Evolutionary conservation across 2,797 vertebrate species (phyloP), one percentile per base, ranked within the genome.

Genomic region (Hypotaenidia philippensis): DNA sequence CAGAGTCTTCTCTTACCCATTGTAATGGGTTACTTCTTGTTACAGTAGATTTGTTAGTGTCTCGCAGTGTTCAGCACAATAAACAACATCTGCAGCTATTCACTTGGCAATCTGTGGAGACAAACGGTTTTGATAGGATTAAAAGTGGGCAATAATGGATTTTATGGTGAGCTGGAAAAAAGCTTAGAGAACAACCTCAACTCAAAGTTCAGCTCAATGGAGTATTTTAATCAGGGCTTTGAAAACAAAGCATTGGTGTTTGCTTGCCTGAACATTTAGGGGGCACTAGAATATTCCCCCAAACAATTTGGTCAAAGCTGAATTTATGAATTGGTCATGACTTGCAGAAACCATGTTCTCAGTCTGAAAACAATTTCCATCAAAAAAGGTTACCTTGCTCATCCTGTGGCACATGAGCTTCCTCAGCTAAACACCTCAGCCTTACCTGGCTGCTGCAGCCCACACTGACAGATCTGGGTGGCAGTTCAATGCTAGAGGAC

Each of bases 21-120:
- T n/a, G 18, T 50, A 84, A 77, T 60, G 57, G 53, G 49, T 78
- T 89, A 68, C 45, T 70, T 70, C 83, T 92, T 91, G 61, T 92
- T 93, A n/a, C 57, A 75, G 87, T 63, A 74, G 78, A 84, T 95
- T 86, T 95, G 74, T 94, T 78, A 49, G 16, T 15, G 40, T 85
- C 72, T 86, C 52, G 10, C 40, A 68, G 57, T 34, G 55, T 53
- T 90, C 66, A 65, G 77, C 50, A 65, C 64, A 83, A 80, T 88
- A 93, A 93, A 93, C 78, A 63, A 55, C 52, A 83, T 79, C 89
- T 88, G 68, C 56, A 88, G 75, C 63, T 72, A 26, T 72, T 88
- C 55, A 40, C 47, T 87, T 64, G 63, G 66, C 57, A 79, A 69
- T 72, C 64, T 65, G 66, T 47, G 41, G 55, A 90, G 59, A 83